Base-by-base conservation (phyloP, 2,888 invertebrate species). In the Mythimna ferrago region DNA sequence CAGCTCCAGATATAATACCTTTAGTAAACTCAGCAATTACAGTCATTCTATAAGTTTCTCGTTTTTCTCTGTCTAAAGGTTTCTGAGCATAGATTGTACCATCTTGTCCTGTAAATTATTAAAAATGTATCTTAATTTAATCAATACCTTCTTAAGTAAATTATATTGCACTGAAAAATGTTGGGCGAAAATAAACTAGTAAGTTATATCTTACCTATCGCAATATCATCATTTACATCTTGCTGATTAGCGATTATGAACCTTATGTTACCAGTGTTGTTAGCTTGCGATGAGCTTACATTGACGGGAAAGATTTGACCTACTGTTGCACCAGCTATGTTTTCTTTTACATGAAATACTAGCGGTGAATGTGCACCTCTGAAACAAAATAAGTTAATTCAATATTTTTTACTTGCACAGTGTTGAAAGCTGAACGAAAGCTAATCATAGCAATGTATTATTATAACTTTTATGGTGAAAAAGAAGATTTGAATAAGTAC, bases 201-300 rank as follows among this genome's bases (percentile, higher is more conserved):
- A 19, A 32, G 19, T 58, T 35, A 10, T 19, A n/a, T 16, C 67
- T 84, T 96, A 90, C 98, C 98, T 53, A 98, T 98, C 48, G 97
- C 97, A 81, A 98, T 98, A 88, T 97, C 97, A 87, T 98, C 98
- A 26, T 97, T 97, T 6, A 98, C 97, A 90, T 98, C 98, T 87
- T 98, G 97, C 88, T 98, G 98, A 93, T 98, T 98, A 54, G 98
- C 98, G 79, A 98, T 98, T 35, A 98, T 97, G 85, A 98, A 98
- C 80, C 97, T 97, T 58, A 98, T 94, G 81, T 97, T 97, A 66
- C 95, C 94, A 54, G 92, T 93, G 57, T 86, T 91, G 71, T 94
- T 96, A 0, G 82, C 77, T 6, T 91, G 80, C 6, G 92, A 71
- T 26, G 91, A 89, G 76, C 93, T 95, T 64, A 93, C 93, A 84